These are phyloP conservation scores for Saguinus imperator DNA, from an alignment of 2,113 vertebrate species.

Conservation along the genomic window DNA sequence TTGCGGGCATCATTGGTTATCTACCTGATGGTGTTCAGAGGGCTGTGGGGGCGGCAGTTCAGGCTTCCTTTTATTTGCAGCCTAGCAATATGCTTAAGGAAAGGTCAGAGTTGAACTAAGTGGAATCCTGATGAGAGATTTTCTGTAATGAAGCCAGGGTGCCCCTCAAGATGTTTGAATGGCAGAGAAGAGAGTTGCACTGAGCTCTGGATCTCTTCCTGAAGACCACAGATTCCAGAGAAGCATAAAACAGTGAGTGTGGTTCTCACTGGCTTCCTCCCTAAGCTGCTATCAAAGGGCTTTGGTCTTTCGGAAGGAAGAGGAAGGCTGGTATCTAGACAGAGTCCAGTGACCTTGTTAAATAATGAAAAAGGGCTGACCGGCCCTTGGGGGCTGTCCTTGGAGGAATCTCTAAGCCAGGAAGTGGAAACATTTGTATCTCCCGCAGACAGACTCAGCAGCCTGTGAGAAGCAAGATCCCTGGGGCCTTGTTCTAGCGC, in stretches of 20 bases:
- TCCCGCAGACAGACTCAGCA: background rate
- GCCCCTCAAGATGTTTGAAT: background rate
- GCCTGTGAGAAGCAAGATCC: background rate
- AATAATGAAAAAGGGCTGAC: conserved; percentile 33
- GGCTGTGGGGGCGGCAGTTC: background rate
- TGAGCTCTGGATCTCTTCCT: background rate
- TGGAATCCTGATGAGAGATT: background rate
- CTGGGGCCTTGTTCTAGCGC: background rate
- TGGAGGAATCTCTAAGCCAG: conserved; percentile 29
- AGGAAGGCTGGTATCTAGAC: background rate
- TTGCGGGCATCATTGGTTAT: background rate
- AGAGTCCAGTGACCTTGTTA: background rate
- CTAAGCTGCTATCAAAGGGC: background rate
- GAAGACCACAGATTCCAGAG: background rate
- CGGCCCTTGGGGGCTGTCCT: conserved; percentile 2
- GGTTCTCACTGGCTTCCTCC: background rate
- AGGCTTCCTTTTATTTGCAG: conserved; percentile 10
- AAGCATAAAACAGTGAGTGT: background rate
- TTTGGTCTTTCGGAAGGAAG: background rate
- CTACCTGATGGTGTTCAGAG: background rate
- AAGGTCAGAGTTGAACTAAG: background rate
- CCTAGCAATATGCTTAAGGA: background rate
- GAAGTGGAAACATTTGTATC: conserved; percentile 45
- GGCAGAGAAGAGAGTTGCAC: background rate
- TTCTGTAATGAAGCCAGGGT: background rate